phyloP scores from a whole-genome alignment of 64 coral and sea anemone genomes.

The Hydrozoanthus tunicans region DNA sequence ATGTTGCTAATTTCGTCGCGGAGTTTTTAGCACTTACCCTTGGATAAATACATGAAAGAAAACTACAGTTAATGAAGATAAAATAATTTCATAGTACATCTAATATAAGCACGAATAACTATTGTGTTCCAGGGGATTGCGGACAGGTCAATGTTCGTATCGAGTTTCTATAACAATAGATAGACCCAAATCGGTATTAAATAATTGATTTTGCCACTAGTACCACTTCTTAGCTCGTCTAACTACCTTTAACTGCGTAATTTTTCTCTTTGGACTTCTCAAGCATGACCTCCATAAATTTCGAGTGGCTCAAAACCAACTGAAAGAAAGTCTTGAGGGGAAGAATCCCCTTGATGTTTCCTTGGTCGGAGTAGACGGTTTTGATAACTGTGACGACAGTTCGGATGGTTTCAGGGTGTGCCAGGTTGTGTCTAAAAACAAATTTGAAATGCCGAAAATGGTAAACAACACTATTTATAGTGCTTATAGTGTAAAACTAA shows the following conservation, averaged over 20 bases:
- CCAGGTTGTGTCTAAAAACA: slow-evolving; percentile 9
- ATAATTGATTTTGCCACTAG: too few species aligned
- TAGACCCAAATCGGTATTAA: too few species aligned
- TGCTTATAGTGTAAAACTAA: neutral
- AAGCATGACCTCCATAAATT: slow-evolving; percentile 36
- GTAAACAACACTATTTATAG: neutral
- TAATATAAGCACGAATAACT: too few species aligned
- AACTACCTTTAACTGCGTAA: slow-evolving; percentile 27
- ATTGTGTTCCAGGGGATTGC: too few species aligned
- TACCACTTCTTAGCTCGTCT: too few species aligned
- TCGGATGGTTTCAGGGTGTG: neutral
- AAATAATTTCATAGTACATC: too few species aligned
- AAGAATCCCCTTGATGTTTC: slow-evolving; percentile 6
- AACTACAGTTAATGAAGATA: too few species aligned
- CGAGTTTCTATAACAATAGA: too few species aligned
- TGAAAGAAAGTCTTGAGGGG: slow-evolving; percentile 36
- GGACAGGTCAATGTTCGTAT: too few species aligned
- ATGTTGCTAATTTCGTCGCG: too few species aligned
- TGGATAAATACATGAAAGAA: too few species aligned
- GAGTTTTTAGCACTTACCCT: too few species aligned
- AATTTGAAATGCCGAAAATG: neutral
- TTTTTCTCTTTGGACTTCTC: neutral
- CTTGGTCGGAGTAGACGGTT: neutral
- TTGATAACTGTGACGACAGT: slow-evolving; percentile 18
- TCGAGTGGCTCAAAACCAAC: slow-evolving; percentile 37